Evolutionary conservation across 2,113 vertebrate genomes (phyloP).

Genomic region (Elaphurus davidianus): DNA sequence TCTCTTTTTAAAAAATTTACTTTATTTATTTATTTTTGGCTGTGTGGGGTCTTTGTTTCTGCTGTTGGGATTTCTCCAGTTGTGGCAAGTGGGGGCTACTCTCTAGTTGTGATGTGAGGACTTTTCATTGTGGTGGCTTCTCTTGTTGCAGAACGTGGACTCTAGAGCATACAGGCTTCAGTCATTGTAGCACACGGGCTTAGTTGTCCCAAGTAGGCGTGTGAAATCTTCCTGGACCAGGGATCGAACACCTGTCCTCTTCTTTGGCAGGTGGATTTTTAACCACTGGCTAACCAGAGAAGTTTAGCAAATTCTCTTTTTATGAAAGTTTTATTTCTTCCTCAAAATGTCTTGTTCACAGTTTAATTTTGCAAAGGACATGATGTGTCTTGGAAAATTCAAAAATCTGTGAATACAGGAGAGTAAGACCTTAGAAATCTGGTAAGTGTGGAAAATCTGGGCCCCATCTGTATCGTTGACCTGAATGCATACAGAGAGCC

Average conservation of each 20-base stretch:
- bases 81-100: neutral
- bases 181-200: neutral
- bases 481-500: neutral
- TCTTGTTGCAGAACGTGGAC: neutral
- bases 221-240: neutral
- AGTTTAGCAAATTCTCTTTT: neutral
- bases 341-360: neutral
- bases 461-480: neutral
- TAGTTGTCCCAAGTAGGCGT: neutral
- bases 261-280: neutral
- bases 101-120: neutral
- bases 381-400: neutral
- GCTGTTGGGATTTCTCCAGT: neutral
- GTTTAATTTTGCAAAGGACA: neutral
- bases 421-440: neutral
- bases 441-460: neutral
- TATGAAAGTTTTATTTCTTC: neutral
- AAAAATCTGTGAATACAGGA: neutral
- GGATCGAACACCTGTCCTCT: neutral
- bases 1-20: neutral
- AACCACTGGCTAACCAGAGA: neutral
- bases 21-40: neutral
- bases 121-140: neutral
- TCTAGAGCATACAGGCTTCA: neutral
- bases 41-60: neutral